These are phyloP conservation scores for Vombatus ursinus DNA, from an alignment of 2,113 vertebrate species.

Conservation along the genomic window DNA sequence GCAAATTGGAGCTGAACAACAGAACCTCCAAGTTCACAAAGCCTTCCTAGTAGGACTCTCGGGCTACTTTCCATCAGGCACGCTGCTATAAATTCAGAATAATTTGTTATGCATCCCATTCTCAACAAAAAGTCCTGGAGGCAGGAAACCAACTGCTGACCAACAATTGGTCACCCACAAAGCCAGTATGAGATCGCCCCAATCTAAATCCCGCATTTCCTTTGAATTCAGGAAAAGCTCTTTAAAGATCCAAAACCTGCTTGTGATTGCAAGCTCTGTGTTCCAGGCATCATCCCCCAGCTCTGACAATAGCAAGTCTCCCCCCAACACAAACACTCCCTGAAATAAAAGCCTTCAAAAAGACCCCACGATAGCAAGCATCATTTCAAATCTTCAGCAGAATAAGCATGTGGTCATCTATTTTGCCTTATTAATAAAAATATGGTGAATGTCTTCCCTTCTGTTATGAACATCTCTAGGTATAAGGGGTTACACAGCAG, in stretches of 20 bases:
- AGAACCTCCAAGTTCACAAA: background rate
- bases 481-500: background rate
- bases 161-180: background rate
- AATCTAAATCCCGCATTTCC: background rate
- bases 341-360: background rate
- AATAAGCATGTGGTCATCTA: background rate
- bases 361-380: background rate
- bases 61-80: background rate
- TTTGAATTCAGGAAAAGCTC: conserved; percentile 26
- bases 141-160: background rate
- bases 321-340: background rate
- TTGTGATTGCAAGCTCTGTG: background rate
- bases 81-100: background rate
- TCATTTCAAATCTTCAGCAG: background rate
- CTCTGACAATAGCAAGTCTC: background rate
- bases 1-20: background rate
- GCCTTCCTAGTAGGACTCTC: background rate
- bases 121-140: conserved; percentile 25
- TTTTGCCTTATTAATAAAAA: background rate
- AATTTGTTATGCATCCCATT: background rate
- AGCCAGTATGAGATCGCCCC: background rate
- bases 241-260: conserved; percentile 34
- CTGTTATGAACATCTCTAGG: background rate
- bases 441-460: background rate
- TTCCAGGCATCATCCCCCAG: background rate